Percentiles rank a stretch among this genome's conserved stretches.
Conservation (phyloP, 1,140 invertebrate genomes). For the Penaeus indicus region DNA sequence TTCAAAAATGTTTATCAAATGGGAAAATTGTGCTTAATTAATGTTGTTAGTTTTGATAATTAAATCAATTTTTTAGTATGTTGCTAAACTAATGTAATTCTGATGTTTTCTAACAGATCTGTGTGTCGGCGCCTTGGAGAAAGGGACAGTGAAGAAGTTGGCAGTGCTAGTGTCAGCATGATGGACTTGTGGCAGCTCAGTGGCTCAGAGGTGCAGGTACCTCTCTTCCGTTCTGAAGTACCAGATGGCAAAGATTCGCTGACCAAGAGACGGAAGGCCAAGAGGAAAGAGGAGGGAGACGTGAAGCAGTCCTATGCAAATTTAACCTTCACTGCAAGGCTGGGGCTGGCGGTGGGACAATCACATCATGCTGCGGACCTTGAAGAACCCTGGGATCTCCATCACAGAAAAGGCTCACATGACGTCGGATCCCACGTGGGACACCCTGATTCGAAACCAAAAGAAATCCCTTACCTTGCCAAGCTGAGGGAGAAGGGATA, state of each 20-base stretch:
- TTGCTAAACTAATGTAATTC: too few species aligned
- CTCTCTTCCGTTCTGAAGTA: slow-evolving; percentile 8
- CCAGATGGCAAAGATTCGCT: slow-evolving; percentile 28
- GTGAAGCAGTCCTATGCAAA: slow-evolving; percentile 23
- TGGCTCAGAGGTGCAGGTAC: slow-evolving; percentile 50
- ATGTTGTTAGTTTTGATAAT: too few species aligned
- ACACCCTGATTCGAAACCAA: not conserved
- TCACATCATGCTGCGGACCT: not conserved
- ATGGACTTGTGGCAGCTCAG: slow-evolving; percentile 51
- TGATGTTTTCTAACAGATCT: slow-evolving; percentile 14
- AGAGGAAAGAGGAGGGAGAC: slow-evolving; percentile 31
- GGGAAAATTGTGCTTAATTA: too few species aligned
- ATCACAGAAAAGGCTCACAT: too few species aligned
- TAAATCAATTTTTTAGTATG: too few species aligned
- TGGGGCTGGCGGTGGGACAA: slow-evolving; percentile 18
- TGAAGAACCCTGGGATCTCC: not conserved
- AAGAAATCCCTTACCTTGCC: not conserved
- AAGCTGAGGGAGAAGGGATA: slow-evolving; percentile 2
- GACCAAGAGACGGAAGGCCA: slow-evolving; percentile 31
- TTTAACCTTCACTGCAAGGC: slow-evolving; percentile 23
- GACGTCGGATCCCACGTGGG: too few species aligned
- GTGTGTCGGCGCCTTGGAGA: slow-evolving; percentile 57
- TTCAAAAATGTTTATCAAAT: too few species aligned
- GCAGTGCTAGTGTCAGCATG: slow-evolving; percentile 47
- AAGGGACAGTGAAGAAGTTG: slow-evolving; percentile 48